Conservation (phyloP, 2,797 vertebrate genomes). For the Aulostomus chinensis region DNA sequence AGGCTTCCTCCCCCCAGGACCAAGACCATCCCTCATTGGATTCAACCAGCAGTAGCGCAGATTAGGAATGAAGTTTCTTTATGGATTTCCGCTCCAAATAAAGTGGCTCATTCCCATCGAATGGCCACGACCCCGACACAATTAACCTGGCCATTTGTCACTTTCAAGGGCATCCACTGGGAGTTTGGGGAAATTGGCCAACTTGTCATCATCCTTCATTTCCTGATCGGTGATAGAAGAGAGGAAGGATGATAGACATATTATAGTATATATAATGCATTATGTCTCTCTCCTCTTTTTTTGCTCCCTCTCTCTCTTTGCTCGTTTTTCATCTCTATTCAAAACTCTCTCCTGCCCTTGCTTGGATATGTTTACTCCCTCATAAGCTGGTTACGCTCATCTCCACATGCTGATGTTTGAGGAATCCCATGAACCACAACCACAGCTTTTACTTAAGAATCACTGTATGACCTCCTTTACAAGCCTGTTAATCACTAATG, state of each 20-base stretch:
- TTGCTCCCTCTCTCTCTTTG: background rate
- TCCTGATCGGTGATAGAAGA: constrained; percentile 46
- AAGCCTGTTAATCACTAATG: constrained; percentile 57
- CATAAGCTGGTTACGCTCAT: background rate
- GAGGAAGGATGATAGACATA: constrained; percentile 38
- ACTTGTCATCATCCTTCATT: constrained; percentile 60
- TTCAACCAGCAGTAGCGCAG: constrained; percentile 25
- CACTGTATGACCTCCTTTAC: constrained; percentile 21
- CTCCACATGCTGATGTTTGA: background rate
- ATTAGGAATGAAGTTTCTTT: constrained; percentile 62
- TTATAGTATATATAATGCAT: constrained; percentile 40
- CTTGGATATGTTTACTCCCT: constrained; percentile 3
- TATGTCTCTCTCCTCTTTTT: background rate
- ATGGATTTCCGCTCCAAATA: constrained; percentile 74
- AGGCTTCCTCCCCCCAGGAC: constrained; percentile 36
- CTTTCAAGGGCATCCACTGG: constrained; percentile 65
- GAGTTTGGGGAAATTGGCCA: constrained; percentile 60
- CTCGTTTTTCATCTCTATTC: background rate
- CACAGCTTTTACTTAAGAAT: constrained; percentile 37
- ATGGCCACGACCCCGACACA: constrained; percentile 61
- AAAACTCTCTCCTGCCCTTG: constrained; percentile 3
- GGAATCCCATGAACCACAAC: constrained; percentile 1
- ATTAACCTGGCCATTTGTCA: constrained; percentile 72
- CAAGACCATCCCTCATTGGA: constrained; percentile 45
- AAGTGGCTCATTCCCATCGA: constrained; percentile 60